Percentiles rank a stretch among this genome's conserved stretches.
These are phyloP conservation scores for Gordius sp. DNA, from an alignment of 2,888 invertebrate genomes.

Conservation along the genomic window DNA sequence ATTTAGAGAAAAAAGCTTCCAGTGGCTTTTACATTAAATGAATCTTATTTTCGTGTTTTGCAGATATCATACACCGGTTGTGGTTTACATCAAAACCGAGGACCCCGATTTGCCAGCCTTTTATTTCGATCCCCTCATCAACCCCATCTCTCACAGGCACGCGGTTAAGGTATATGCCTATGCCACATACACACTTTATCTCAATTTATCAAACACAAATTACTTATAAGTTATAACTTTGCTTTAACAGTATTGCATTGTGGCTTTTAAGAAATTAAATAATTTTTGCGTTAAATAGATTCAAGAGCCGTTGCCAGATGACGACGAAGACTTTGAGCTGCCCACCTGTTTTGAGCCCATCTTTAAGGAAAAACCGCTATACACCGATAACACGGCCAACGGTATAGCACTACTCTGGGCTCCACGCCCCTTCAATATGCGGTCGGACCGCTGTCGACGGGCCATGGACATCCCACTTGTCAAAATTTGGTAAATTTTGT, in stretches of 20 bases:
- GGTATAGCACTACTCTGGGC: slow-evolving; percentile 90
- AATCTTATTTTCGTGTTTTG: slow-evolving; percentile 19
- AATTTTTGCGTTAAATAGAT: neutral
- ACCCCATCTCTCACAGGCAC: slow-evolving; percentile 84
- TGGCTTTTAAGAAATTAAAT: slow-evolving; percentile 5
- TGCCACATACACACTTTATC: slow-evolving; percentile 20
- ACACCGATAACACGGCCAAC: slow-evolving; percentile 93
- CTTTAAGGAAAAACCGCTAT: slow-evolving; percentile 48
- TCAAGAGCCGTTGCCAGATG: slow-evolving; percentile 56
- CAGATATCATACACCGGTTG: slow-evolving; percentile 96
- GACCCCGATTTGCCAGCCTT: slow-evolving; percentile 98
- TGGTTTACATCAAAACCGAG: slow-evolving; percentile 97
- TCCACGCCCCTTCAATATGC: slow-evolving; percentile 79
- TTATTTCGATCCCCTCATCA: slow-evolving; percentile 96
- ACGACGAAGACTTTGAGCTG: slow-evolving; percentile 60
- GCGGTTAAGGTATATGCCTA: slow-evolving; percentile 34
- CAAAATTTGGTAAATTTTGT: slow-evolving; percentile 55
- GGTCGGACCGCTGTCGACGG: slow-evolving; percentile 68
- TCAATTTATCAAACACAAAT: slow-evolving; percentile 16
- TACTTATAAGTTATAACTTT: neutral
- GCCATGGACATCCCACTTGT: slow-evolving; percentile 90
- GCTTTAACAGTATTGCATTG: neutral
- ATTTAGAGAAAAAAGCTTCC: too few species aligned
- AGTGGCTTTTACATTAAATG: too few species aligned
- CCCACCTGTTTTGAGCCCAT: slow-evolving; percentile 70